Percentiles rank a stretch among this genome's conserved stretches.
These are phyloP conservation scores for Shinisaurus crocodilurus DNA, from an alignment of 2,113 vertebrate genomes.

Conservation along the genomic window DNA sequence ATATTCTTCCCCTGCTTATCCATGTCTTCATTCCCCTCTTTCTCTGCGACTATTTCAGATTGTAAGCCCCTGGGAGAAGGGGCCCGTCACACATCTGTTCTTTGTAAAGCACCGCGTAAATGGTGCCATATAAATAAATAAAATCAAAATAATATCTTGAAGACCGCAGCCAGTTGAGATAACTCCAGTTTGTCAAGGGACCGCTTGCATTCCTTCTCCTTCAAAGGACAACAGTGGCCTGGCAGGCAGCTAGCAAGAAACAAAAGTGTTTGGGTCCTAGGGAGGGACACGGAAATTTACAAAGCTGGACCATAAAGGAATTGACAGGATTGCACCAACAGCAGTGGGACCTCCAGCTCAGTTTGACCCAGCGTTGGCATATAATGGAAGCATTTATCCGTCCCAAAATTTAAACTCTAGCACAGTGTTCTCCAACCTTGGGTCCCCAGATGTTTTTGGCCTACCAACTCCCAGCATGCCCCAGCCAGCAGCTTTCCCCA, in stretches of 20 bases:
- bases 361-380: no score
- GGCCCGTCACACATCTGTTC: neutral
- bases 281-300: neutral
- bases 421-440: no score
- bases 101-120: neutral
- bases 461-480: no score
- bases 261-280: neutral
- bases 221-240: neutral
- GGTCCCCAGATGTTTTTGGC: no score
- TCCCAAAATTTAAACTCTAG: neutral
- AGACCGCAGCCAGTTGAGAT: neutral
- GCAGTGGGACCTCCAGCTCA: neutral
- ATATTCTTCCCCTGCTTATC: neutral
- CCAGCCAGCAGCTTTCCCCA: neutral
- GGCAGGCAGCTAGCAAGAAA: neutral
- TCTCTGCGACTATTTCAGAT: neutral
- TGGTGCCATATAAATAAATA: neutral
- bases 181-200: neutral
- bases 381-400: neutral
- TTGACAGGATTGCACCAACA: neutral
- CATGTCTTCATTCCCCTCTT: neutral
- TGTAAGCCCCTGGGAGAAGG: neutral
- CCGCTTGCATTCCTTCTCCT: neutral
- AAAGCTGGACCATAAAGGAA: neutral
- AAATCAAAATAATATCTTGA: neutral